Evolutionary conservation across 2,888 invertebrate genomes (phyloP).

Genomic region (Bombylius major): DNA sequence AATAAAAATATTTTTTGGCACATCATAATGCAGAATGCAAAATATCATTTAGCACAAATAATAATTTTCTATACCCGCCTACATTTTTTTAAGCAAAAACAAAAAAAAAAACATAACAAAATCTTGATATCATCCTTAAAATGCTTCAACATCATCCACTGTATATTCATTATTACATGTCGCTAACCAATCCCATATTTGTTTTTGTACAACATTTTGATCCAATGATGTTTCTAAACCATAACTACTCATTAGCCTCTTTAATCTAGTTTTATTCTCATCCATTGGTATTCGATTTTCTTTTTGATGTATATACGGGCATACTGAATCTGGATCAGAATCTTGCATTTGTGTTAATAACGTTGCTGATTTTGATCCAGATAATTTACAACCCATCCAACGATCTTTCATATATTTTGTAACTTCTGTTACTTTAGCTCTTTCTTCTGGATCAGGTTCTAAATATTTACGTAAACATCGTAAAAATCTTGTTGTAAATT

Average conservation of each 20-base stretch:
- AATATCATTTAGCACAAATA: too few relatives aligned
- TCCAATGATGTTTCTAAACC: constrained; percentile 53
- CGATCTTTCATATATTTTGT: constrained; percentile 47
- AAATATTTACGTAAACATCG: constrained; percentile 57
- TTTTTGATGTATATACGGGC: constrained; percentile 40
- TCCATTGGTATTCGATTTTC: constrained; percentile 40
- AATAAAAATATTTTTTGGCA: too few relatives aligned
- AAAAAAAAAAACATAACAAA: too few relatives aligned
- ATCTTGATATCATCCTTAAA: not conserved
- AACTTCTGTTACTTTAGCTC: constrained; percentile 47
- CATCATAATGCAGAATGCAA: too few relatives aligned
- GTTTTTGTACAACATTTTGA: constrained; percentile 44
- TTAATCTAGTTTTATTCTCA: constrained; percentile 42
- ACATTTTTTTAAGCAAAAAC: too few relatives aligned
- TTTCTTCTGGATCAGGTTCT: constrained; percentile 52
- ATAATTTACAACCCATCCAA: constrained; percentile 43
- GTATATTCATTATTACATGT: constrained; percentile 28
- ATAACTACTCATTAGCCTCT: constrained; percentile 43
- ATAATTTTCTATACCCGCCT: too few relatives aligned
- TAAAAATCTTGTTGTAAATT: constrained; percentile 54
- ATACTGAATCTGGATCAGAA: constrained; percentile 39
- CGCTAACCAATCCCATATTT: constrained; percentile 56
- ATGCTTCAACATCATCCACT: not conserved
- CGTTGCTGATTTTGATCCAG: constrained; percentile 41
- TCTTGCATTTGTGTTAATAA: constrained; percentile 26